A percentile compares a stretch with the other conserved stretches of the same genome.
Evolutionary conservation across 1,140 invertebrate species (phyloP).

Genomic region (Drosophila kanapiae): DNA sequence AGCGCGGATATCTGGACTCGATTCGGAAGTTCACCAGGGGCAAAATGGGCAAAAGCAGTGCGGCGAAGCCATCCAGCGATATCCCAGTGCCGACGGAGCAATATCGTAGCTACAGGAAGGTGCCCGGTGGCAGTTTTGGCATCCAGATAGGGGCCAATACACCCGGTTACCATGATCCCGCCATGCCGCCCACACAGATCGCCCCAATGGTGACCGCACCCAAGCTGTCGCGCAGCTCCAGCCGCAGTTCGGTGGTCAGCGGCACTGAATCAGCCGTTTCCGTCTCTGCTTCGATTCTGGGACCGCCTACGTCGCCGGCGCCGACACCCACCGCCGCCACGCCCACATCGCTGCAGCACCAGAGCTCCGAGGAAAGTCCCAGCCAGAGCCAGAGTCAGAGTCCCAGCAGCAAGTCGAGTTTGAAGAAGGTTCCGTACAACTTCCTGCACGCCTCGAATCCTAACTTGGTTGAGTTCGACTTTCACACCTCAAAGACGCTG

Average conservation of each 20-base stretch:
- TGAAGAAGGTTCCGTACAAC: slow-evolving; percentile 86
- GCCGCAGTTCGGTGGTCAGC: slow-evolving; percentile 67
- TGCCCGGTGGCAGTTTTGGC: slow-evolving; percentile 85
- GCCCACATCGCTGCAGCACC: slow-evolving; percentile 64
- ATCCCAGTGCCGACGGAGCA: slow-evolving; percentile 92
- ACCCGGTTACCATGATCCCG: slow-evolving; percentile 72
- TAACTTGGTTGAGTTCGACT: slow-evolving; percentile 88
- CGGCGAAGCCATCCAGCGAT: slow-evolving; percentile 86
- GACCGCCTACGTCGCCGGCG: slow-evolving; percentile 72
- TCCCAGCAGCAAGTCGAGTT: slow-evolving; percentile 69
- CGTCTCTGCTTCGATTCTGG: slow-evolving; percentile 36
- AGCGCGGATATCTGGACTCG: slow-evolving; percentile 87
- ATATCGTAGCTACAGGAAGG: slow-evolving; percentile 90
- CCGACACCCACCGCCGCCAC: slow-evolving; percentile 67
- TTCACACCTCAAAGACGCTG: slow-evolving; percentile 79
- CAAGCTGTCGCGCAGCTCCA: slow-evolving; percentile 71
- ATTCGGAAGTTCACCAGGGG: slow-evolving; percentile 88
- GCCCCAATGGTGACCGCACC: slow-evolving; percentile 12
- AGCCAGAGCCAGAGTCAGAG: slow-evolving; percentile 67
- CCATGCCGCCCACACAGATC: slow-evolving; percentile 60
- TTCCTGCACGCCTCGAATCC: slow-evolving; percentile 89
- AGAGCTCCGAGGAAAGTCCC: slow-evolving; percentile 65
- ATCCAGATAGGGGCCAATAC: slow-evolving; percentile 84
- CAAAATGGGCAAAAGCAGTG: slow-evolving; percentile 84
- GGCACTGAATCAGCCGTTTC: slow-evolving; percentile 34